Conservation (phyloP, 1,140 invertebrate genomes). For the Alviniconcha marisindica region DNA sequence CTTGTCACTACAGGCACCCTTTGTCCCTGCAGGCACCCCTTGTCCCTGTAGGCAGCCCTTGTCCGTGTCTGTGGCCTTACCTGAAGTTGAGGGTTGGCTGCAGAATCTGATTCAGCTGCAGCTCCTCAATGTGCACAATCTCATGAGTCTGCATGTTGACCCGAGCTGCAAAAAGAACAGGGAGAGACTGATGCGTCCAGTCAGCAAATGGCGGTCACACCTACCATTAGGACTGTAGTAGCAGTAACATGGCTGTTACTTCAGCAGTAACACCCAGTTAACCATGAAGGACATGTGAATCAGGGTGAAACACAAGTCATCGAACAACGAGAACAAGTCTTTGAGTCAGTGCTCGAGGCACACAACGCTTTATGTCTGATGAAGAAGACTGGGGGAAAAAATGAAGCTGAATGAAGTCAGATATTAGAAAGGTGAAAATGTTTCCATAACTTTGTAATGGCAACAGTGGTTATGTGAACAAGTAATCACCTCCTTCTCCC, state of each 20-base stretch:
- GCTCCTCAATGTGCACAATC: constrained; percentile 20
- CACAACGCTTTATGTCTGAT: no score
- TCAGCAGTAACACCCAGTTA: constrained; percentile 16
- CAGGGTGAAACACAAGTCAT: background rate
- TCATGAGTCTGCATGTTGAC: constrained; percentile 35
- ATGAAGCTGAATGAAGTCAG: no score
- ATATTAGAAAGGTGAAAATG: no score
- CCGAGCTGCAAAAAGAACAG: constrained; percentile 20
- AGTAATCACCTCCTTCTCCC: no score
- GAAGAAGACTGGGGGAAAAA: no score
- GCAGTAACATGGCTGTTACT: background rate
- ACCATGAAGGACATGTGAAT: constrained; percentile 1
- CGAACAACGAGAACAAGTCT: no score
- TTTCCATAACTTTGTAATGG: no score
- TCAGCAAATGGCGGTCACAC: background rate
- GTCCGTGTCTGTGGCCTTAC: background rate
- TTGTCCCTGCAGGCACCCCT: no score
- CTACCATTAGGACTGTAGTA: background rate
- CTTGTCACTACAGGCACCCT: no score
- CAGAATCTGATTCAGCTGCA: constrained; percentile 19
- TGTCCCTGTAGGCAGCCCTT: no score
- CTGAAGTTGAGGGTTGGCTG: constrained; percentile 21
- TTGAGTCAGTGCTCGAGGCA: no score
- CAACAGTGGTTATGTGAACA: no score
- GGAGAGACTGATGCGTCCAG: background rate